Evolutionary conservation across 2,797 vertebrate species (phyloP).

Genomic region (Neostethus bicornis): DNA sequence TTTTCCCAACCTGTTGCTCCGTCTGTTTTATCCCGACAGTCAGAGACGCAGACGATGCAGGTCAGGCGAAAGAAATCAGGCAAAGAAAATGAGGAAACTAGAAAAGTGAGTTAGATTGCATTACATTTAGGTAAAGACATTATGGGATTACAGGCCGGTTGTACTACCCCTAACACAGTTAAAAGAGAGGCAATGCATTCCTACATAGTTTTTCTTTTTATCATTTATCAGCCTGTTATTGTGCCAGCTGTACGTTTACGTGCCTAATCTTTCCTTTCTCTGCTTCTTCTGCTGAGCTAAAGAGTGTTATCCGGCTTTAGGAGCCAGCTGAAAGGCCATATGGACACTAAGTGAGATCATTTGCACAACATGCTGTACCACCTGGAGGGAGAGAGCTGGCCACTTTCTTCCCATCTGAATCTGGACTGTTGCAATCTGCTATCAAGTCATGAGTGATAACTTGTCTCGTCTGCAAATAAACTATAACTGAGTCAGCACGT

Average conservation of each 20-base stretch:
- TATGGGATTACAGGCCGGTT: background rate
- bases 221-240: background rate
- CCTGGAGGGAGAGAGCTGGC: constrained; percentile 50
- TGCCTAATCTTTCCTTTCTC: constrained; percentile 12
- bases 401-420: constrained; percentile 64
- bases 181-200: constrained; percentile 4
- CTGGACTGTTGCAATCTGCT: constrained; percentile 36
- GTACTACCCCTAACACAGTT: background rate
- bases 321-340: constrained; percentile 63
- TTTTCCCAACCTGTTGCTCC: constrained; percentile 20
- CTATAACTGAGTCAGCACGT: background rate
- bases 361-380: constrained; percentile 52
- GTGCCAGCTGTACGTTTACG: background rate
- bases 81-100: constrained; percentile 22
- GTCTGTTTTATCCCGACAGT: constrained; percentile 2
- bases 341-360: constrained; percentile 54
- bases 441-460: constrained; percentile 10
- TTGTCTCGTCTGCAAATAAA: constrained; percentile 2
- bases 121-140: constrained; percentile 1
- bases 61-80: constrained; percentile 37
- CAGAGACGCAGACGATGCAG: background rate
- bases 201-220: background rate
- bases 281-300: constrained; percentile 32
- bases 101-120: constrained; percentile 15
- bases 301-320: constrained; percentile 55